Conservation (phyloP, 1,140 invertebrate genomes). For the Leucophenga varia region DNA sequence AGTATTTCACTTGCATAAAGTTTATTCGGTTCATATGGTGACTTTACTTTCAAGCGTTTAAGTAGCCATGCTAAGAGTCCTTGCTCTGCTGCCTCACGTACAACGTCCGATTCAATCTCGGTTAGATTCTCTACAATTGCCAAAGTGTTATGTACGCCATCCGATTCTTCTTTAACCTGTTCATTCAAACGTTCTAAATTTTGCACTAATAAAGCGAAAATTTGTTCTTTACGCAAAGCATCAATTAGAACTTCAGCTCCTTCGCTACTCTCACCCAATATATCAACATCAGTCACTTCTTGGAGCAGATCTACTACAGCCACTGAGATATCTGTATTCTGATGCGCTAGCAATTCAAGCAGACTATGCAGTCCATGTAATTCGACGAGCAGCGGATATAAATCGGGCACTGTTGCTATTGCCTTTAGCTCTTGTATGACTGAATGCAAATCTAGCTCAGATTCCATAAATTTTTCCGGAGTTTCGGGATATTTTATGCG, state of each 20-base stretch:
- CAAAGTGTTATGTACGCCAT: constrained; percentile 95
- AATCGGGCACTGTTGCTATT: constrained; percentile 91
- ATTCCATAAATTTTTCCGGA: constrained; percentile 99
- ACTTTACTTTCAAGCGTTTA: constrained; percentile 81
- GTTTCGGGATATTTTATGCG: constrained; percentile 97
- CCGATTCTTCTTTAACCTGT: constrained; percentile 88
- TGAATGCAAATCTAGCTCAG: constrained; percentile 93
- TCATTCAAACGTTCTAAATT: constrained; percentile 95
- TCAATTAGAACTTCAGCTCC: constrained; percentile 77
- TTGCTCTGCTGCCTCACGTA: constrained; percentile 80
- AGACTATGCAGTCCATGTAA: constrained; percentile 85
- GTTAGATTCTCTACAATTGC: constrained; percentile 89
- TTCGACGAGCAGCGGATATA: constrained; percentile 91
- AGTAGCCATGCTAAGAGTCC: constrained; percentile 91
- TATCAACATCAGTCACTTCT: constrained; percentile 96
- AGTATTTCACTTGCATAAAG: constrained; percentile 95
- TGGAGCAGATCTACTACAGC: constrained; percentile 80
- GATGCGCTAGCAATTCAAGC: constrained; percentile 91
- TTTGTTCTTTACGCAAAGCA: constrained; percentile 82
- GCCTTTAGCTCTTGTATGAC: constrained; percentile 91
- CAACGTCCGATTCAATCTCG: constrained; percentile 87
- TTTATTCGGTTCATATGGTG: constrained; percentile 95
- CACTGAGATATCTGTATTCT: constrained; percentile 93
- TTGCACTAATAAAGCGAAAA: constrained; percentile 88
- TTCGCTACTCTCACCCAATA: constrained; percentile 86